Evolutionary conservation across 1,140 invertebrate genomes (phyloP).

Genomic region (Heliconius nattereri): DNA sequence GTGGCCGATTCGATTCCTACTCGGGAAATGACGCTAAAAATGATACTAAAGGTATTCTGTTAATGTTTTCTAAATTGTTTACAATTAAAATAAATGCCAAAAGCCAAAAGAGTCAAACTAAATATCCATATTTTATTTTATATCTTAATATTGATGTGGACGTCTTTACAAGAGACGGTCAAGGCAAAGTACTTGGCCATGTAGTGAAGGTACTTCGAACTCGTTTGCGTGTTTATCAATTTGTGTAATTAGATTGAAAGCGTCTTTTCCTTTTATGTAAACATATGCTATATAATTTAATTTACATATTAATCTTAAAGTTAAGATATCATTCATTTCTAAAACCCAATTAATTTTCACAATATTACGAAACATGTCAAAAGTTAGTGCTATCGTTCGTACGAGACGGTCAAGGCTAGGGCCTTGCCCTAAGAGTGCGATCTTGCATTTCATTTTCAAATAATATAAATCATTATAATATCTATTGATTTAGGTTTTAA

Average conservation of each 20-base stretch:
- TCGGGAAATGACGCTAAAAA: too few species aligned
- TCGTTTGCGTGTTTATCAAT: conserved; percentile 13
- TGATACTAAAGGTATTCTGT: too few species aligned
- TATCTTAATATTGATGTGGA: neutral
- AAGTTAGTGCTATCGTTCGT: neutral
- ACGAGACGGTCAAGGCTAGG: neutral
- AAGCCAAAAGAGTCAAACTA: neutral
- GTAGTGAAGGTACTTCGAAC: conserved; percentile 16
- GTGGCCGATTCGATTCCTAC: too few species aligned
- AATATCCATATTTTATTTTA: neutral
- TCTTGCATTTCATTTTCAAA: conserved; percentile 7
- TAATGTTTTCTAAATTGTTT: too few species aligned
- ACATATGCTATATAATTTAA: neutral
- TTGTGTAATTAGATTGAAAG: conserved; percentile 3
- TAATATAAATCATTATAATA: neutral
- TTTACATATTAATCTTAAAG: neutral
- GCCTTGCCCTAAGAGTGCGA: conserved; percentile 12
- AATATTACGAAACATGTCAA: neutral
- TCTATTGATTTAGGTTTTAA: neutral
- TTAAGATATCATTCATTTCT: too few species aligned
- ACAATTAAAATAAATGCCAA: too few species aligned
- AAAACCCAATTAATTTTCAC: neutral
- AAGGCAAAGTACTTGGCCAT: conserved; percentile 15
- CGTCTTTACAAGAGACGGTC: conserved; percentile 8
- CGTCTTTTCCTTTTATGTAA: neutral